Evolutionary conservation across 2,797 vertebrate genomes (phyloP).

Genomic region (Podargus strigoides): DNA sequence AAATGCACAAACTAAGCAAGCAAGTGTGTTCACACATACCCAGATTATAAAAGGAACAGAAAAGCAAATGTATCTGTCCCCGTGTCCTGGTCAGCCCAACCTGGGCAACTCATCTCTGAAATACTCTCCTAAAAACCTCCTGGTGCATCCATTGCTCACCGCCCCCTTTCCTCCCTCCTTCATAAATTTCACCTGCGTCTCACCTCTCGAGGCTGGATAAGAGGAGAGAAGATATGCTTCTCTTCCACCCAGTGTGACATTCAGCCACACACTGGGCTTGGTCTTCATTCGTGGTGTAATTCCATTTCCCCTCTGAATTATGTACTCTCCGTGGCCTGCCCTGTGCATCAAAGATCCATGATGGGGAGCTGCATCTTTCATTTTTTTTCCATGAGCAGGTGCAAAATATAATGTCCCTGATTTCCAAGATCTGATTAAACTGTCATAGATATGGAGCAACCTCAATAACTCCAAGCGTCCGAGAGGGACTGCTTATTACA

Average conservation of each 20-base stretch:
- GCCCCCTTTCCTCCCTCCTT: neutral
- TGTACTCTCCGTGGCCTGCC: neutral
- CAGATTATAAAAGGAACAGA: neutral
- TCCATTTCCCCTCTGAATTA: conserved; percentile 32
- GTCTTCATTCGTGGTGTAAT: neutral
- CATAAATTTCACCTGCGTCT: neutral
- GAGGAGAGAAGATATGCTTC: neutral
- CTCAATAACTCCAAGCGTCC: conserved; percentile 42
- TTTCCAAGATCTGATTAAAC: conserved; percentile 71
- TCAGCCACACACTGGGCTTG: neutral
- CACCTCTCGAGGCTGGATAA: neutral
- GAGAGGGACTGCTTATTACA: conserved; percentile 14
- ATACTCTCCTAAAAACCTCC: neutral
- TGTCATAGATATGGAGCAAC: conserved; percentile 51
- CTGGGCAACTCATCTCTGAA: neutral
- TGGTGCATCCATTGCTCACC: neutral
- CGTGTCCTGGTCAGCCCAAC: neutral
- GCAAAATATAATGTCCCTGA: conserved; percentile 55
- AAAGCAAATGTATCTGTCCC: neutral
- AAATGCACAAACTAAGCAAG: conserved; percentile 13
- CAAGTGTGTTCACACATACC: neutral
- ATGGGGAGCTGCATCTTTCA: neutral
- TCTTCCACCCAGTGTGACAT: neutral
- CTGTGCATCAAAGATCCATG: conserved; percentile 22
- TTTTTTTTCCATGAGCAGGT: conserved; percentile 59